These are phyloP conservation scores for Henricia sp. DNA, from an alignment of 53 echinoderm and acorn worm species.

Conservation along the genomic window DNA sequence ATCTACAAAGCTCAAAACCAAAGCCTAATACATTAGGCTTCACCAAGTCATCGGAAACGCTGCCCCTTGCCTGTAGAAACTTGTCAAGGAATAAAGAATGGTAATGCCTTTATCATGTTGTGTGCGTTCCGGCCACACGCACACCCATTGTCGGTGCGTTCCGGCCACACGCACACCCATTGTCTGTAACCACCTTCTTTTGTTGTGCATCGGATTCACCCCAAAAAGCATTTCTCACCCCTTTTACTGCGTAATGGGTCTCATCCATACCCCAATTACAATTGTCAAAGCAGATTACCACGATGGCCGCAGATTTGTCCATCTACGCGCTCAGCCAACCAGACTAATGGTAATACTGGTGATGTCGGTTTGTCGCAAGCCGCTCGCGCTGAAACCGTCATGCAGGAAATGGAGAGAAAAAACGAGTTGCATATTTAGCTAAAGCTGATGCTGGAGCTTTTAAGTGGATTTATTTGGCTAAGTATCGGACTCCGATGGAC, in stretches of 20 bases:
- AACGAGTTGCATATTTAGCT: background rate
- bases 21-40: too few species aligned
- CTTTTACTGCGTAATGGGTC: slow-evolving; percentile 47
- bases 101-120: too few species aligned
- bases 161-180: slow-evolving; percentile 14
- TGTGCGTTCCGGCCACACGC: background rate
- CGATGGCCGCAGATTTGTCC: slow-evolving; percentile 4
- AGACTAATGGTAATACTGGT: slow-evolving; percentile 15
- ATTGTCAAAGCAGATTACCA: slow-evolving; percentile 56
- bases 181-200: background rate
- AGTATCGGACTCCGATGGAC: background rate
- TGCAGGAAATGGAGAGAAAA: background rate
- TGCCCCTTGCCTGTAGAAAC: too few species aligned
- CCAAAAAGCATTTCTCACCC: slow-evolving; percentile 49
- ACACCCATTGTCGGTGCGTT: background rate
- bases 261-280: slow-evolving; percentile 59
- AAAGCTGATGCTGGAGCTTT: slow-evolving; percentile 42
- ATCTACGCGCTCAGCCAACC: slow-evolving; percentile 1
- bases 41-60: too few species aligned
- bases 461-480: background rate
- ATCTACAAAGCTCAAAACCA: too few species aligned
- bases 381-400: background rate
- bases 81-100: too few species aligned
- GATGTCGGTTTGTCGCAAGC: slow-evolving; percentile 18
- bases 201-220: slow-evolving; percentile 17